phyloP scores from a whole-genome alignment of 2,797 vertebrate genomes.

The Babyrousa celebensis region DNA sequence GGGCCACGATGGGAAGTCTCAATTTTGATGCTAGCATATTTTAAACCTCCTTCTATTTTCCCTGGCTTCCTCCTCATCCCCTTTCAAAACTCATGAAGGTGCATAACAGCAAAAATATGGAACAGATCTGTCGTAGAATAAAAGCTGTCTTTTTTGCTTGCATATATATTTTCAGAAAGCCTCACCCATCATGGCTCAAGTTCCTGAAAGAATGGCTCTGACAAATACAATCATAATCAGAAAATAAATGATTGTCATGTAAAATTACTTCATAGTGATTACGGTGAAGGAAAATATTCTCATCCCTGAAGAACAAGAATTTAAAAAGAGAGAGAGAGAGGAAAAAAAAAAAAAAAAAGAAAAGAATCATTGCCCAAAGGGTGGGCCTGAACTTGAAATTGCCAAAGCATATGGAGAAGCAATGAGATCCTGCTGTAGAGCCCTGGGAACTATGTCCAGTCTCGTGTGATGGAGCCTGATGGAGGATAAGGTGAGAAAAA shows the following conservation, averaged over 20 bases:
- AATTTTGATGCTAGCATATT: not conserved
- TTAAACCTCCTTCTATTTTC: constrained; percentile 1
- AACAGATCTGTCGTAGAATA: not conserved
- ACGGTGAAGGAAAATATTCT: constrained; percentile 16
- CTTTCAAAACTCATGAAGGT: constrained; percentile 47
- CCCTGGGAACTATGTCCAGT: too few relatives aligned
- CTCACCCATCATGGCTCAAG: not conserved
- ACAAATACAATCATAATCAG: constrained; percentile 39
- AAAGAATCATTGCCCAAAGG: constrained; percentile 6
- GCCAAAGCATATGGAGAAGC: not conserved
- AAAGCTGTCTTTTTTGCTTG: constrained; percentile 32
- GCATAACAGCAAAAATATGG: constrained; percentile 4
- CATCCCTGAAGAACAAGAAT: constrained; percentile 24
- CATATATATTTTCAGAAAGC: not conserved
- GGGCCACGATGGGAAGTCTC: too few relatives aligned
- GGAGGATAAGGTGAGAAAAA: too few relatives aligned
- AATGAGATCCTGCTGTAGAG: too few relatives aligned
- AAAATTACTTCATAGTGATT: constrained; percentile 17
- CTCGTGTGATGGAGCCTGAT: too few relatives aligned
- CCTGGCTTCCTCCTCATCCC: not conserved
- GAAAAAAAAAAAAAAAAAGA: not conserved
- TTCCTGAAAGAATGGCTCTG: constrained; percentile 31
- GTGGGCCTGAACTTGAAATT: constrained; percentile 28
- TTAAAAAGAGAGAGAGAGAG: too few relatives aligned
- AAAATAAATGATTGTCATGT: constrained; percentile 28